These are phyloP conservation scores for Calyptommatus sinebrachiatus DNA, from an alignment of 2,113 vertebrate species.

Conservation along the genomic window DNA sequence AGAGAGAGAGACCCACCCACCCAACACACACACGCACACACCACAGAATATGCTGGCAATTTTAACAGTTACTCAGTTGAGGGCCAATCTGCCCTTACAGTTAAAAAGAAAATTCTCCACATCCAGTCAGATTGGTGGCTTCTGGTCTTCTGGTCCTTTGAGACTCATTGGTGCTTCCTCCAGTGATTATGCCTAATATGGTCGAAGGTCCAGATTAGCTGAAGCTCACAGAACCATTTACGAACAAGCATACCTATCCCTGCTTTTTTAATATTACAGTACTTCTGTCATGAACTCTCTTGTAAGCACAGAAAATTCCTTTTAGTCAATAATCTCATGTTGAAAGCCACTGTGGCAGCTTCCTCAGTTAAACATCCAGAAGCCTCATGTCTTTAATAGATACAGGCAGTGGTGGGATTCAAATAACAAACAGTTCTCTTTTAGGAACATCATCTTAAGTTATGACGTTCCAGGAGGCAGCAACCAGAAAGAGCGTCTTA, in stretches of 20 bases:
- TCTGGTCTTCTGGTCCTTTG: neutral
- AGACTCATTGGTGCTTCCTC: slow-evolving; percentile 90
- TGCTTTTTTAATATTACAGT: slow-evolving; percentile 89
- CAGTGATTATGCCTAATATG: slow-evolving; percentile 89
- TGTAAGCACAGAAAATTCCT: slow-evolving; percentile 69
- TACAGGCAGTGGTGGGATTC: slow-evolving; percentile 52
- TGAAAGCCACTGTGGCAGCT: slow-evolving; percentile 83
- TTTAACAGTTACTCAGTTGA: neutral
- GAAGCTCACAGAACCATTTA: slow-evolving; percentile 79
- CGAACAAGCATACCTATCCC: slow-evolving; percentile 86
- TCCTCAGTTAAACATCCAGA: slow-evolving; percentile 87
- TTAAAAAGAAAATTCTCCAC: neutral
- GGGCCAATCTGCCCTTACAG: neutral
- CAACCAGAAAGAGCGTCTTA: too few species aligned
- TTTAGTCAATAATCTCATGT: slow-evolving; percentile 82
- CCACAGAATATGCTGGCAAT: slow-evolving; percentile 5
- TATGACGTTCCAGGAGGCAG: too few species aligned
- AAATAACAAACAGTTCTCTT: too few species aligned
- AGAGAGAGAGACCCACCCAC: too few species aligned
- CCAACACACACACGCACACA: too few species aligned
- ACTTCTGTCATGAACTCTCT: slow-evolving; percentile 88
- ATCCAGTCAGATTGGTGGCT: slow-evolving; percentile 6
- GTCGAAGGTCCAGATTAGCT: slow-evolving; percentile 88
- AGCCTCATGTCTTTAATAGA: slow-evolving; percentile 81
- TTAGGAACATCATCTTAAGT: too few species aligned